These are phyloP conservation scores for Mythimna impura DNA, from an alignment of 2,888 invertebrate genomes.

Conservation along the genomic window DNA sequence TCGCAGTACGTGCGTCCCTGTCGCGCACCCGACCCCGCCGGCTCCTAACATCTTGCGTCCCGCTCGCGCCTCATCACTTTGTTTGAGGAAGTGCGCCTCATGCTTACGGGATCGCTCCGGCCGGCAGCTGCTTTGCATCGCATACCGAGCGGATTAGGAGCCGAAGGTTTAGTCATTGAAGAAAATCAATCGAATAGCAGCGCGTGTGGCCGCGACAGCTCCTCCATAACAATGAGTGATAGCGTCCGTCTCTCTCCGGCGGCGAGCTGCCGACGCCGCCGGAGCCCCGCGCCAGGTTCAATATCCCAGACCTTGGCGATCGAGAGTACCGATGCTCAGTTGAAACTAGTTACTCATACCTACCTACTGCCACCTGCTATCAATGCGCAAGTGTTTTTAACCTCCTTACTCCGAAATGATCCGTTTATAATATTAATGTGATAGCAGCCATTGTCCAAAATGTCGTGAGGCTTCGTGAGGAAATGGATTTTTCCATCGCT, in stretches of 20 bases:
- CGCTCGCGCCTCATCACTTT: constrained; percentile 69
- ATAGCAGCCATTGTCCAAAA: constrained; percentile 48
- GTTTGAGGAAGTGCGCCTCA: constrained; percentile 84
- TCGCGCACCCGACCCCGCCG: constrained; percentile 49
- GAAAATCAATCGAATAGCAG: constrained; percentile 74
- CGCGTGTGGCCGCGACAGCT: constrained; percentile 88
- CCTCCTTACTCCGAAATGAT: constrained; percentile 51
- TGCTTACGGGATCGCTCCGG: constrained; percentile 79
- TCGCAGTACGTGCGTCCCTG: constrained; percentile 70
- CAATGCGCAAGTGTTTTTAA: constrained; percentile 83
- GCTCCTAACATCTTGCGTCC: constrained; percentile 56
- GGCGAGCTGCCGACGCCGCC: constrained; percentile 77
- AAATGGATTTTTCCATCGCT: constrained; percentile 79
- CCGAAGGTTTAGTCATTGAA: constrained; percentile 78
- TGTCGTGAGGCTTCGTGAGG: constrained; percentile 66
- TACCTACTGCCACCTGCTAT: constrained; percentile 85
- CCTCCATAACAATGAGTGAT: constrained; percentile 89
- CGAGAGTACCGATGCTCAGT: constrained; percentile 82
- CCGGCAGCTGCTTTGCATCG: constrained; percentile 81
- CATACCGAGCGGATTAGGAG: constrained; percentile 82
- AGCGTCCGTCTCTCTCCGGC: constrained; percentile 88
- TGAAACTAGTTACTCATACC: constrained; percentile 85
- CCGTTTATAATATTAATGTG: constrained; percentile 42
- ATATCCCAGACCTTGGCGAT: constrained; percentile 90
- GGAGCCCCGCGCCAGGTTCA: constrained; percentile 86